These are phyloP conservation scores for Porites lutea DNA, from an alignment of 64 coral and sea anemone species.

Conservation along the genomic window DNA sequence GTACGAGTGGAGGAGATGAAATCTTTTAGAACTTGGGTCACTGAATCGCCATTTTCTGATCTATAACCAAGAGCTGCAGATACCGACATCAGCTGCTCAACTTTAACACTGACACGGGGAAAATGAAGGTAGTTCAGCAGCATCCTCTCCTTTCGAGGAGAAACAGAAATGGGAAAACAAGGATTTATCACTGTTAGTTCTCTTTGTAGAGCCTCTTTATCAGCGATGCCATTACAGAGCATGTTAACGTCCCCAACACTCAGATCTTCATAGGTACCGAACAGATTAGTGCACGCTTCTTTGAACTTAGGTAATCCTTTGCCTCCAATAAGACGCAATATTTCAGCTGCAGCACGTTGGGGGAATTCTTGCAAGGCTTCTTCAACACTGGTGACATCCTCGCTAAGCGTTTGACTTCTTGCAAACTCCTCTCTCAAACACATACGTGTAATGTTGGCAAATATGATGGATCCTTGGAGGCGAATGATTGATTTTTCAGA, in stretches of 20 bases:
- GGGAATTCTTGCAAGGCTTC: neutral
- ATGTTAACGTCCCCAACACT: neutral
- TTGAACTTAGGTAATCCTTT: neutral
- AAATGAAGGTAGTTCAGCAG: slow-evolving; percentile 9
- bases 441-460: slow-evolving; percentile 12
- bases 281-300: neutral
- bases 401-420: neutral
- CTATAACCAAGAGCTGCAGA: slow-evolving; percentile 6
- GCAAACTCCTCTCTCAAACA: neutral
- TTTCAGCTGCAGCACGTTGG: neutral
- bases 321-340: slow-evolving; percentile 3
- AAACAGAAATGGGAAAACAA: neutral
- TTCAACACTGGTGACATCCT: neutral
- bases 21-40: neutral
- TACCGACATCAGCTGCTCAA: neutral
- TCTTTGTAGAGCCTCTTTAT: neutral
- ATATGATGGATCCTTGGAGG: neutral
- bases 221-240: neutral
- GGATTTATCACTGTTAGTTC: neutral
- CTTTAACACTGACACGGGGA: neutral
- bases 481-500: neutral
- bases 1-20: neutral
- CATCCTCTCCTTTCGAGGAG: neutral
- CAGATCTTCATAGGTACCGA: neutral
- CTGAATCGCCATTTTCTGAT: neutral